A percentile compares a stretch with the other conserved stretches of the same genome.
These are phyloP conservation scores for Xanthorhoe designata DNA, from an alignment of 2,888 invertebrate species.

Conservation along the genomic window DNA sequence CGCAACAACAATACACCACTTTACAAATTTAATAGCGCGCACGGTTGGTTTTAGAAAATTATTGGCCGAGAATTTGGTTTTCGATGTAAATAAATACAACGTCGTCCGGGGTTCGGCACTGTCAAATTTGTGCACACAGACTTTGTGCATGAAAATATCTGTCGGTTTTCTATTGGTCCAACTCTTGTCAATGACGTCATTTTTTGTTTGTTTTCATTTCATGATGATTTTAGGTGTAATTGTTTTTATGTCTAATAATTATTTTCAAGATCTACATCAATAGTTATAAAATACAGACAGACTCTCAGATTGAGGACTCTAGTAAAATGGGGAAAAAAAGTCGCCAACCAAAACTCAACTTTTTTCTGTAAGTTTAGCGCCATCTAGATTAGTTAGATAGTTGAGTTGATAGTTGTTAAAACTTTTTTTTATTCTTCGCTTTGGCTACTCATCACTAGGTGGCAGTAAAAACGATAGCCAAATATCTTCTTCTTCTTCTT, in stretches of 20 bases:
- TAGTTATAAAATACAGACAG: too few relatives aligned
- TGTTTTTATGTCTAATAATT: too few relatives aligned
- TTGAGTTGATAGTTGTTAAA: not conserved
- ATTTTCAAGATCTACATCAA: too few relatives aligned
- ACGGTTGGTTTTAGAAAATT: conserved; percentile 45
- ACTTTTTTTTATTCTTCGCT: too few relatives aligned
- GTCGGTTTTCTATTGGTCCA: conserved; percentile 79
- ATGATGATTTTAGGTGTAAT: too few relatives aligned
- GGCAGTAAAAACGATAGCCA: conserved; percentile 6
- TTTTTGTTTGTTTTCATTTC: not conserved
- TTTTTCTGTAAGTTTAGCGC: not conserved
- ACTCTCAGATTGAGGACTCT: too few relatives aligned
- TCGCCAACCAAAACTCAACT: not conserved
- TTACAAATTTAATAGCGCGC: conserved; percentile 42
- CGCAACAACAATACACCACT: conserved; percentile 49
- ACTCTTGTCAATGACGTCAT: conserved; percentile 52
- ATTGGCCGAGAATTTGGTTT: conserved; percentile 56
- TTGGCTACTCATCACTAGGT: conserved; percentile 18
- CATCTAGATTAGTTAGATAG: conserved; percentile 8
- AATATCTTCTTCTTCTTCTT: not conserved
- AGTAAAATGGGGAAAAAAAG: too few relatives aligned
- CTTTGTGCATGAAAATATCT: conserved; percentile 77
- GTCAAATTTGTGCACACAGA: too few relatives aligned
- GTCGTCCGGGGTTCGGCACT: conserved; percentile 64
- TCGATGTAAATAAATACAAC: conserved; percentile 78